Evolutionary conservation across 1,140 invertebrate genomes (phyloP).

Genomic region (Megalonaias nervosa): DNA sequence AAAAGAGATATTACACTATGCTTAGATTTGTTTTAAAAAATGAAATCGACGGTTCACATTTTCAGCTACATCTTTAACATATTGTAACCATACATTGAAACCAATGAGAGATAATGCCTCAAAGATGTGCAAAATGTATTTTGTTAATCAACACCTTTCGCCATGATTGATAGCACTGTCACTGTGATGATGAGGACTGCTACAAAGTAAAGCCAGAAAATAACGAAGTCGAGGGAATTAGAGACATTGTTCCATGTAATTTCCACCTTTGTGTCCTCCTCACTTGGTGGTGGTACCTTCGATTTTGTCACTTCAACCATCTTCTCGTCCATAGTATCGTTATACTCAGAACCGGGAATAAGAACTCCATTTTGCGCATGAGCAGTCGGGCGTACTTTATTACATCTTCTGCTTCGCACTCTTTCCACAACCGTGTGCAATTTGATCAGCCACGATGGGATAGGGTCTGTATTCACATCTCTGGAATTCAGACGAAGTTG

Average conservation of each 20-base stretch:
- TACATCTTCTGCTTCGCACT: neutral
- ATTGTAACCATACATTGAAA: too few relatives aligned
- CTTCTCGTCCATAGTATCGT: neutral
- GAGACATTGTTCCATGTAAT: constrained; percentile 28
- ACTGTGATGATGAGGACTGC: too few relatives aligned
- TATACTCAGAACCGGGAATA: neutral
- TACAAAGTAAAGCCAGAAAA: neutral
- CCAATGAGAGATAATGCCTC: too few relatives aligned
- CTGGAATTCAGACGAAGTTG: neutral
- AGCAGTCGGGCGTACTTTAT: neutral
- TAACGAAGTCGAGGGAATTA: constrained; percentile 27
- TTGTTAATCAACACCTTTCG: too few relatives aligned
- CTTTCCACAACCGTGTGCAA: neutral
- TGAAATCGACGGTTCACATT: too few relatives aligned
- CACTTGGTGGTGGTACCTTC: neutral
- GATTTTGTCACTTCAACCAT: constrained; percentile 5
- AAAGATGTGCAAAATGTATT: too few relatives aligned
- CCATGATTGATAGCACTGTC: too few relatives aligned
- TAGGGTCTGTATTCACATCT: neutral
- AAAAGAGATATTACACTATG: too few relatives aligned
- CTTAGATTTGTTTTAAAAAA: too few relatives aligned
- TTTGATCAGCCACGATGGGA: neutral
- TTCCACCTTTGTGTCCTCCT: neutral
- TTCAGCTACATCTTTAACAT: too few relatives aligned
- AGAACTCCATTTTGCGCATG: neutral